These are phyloP conservation scores for Osmoderma eremita DNA, from an alignment of 2,888 invertebrate genomes.

Conservation along the genomic window DNA sequence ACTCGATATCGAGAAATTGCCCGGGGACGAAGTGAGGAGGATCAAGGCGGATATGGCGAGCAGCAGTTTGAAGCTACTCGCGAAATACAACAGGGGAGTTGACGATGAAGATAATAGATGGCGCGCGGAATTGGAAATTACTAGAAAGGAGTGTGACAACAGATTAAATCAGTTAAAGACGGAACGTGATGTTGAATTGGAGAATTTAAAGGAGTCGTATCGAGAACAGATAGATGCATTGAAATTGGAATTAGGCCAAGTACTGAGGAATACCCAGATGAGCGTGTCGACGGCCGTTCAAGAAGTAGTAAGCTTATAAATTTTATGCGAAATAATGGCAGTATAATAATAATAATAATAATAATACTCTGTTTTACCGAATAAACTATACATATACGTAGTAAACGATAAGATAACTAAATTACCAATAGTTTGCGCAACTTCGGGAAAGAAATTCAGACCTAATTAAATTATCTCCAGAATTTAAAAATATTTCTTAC, in stretches of 20 bases:
- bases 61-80: slow-evolving; percentile 46
- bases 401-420: too few relatives aligned
- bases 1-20: slow-evolving; percentile 53
- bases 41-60: slow-evolving; percentile 53
- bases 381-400: too few relatives aligned
- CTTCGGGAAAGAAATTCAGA: too few relatives aligned
- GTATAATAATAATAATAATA: too few relatives aligned
- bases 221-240: slow-evolving; percentile 66
- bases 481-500: too few relatives aligned
- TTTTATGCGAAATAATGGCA: too few relatives aligned
- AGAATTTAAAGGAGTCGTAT: slow-evolving; percentile 65
- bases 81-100: slow-evolving; percentile 51
- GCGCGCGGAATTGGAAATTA: slow-evolving; percentile 59
- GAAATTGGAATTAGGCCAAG: slow-evolving; percentile 66
- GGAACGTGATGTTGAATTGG: slow-evolving; percentile 63
- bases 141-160: slow-evolving; percentile 59
- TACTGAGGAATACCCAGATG: slow-evolving; percentile 58
- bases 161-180: slow-evolving; percentile 64
- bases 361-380: too few relatives aligned
- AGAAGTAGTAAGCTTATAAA: slow-evolving; percentile 67
- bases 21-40: slow-evolving; percentile 52
- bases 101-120: slow-evolving; percentile 63
- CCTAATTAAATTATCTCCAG: too few relatives aligned
- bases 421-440: too few relatives aligned
- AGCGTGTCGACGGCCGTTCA: slow-evolving; percentile 66